These are phyloP conservation scores for Cichladusa arquata DNA, from an alignment of 2,113 vertebrate genomes.

Conservation along the genomic window DNA sequence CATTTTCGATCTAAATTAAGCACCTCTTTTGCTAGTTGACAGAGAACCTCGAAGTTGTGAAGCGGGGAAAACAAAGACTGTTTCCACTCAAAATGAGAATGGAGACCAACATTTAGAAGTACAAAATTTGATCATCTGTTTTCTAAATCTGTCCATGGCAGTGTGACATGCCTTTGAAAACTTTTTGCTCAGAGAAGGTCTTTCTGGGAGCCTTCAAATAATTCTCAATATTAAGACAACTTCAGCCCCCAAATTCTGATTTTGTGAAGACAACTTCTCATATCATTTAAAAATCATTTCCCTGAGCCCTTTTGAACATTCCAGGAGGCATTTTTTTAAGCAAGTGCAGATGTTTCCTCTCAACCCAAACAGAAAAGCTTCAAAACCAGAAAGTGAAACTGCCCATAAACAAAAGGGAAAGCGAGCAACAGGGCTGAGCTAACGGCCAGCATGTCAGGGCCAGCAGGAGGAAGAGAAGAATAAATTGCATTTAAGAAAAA, in stretches of 20 bases:
- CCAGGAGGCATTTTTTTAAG: conserved; percentile 38
- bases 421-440: not conserved
- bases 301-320: conserved; percentile 46
- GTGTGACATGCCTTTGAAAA: conserved; percentile 32
- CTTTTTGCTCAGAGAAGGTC: conserved; percentile 1
- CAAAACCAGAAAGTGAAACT: conserved; percentile 67
- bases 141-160: conserved; percentile 67
- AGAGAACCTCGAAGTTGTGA: conserved; percentile 78
- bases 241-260: not conserved
- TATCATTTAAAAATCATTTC: not conserved
- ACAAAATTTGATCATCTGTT: conserved; percentile 75
- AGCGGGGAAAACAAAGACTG: conserved; percentile 74
- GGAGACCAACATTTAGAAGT: conserved; percentile 71
- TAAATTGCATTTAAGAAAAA: not conserved
- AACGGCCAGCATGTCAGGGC: not conserved
- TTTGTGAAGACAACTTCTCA: conserved; percentile 24
- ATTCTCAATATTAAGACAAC: not conserved
- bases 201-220: conserved; percentile 2
- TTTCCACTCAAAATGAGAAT: conserved; percentile 75
- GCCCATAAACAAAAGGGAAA: conserved; percentile 66
- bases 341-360: conserved; percentile 61
- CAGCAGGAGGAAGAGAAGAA: not conserved
- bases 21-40: conserved; percentile 67
- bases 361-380: conserved; percentile 54
- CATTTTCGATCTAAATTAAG: conserved; percentile 81